These are phyloP conservation scores for Sylvia atricapilla DNA, from an alignment of 2,113 vertebrate species.

Conservation along the genomic window DNA sequence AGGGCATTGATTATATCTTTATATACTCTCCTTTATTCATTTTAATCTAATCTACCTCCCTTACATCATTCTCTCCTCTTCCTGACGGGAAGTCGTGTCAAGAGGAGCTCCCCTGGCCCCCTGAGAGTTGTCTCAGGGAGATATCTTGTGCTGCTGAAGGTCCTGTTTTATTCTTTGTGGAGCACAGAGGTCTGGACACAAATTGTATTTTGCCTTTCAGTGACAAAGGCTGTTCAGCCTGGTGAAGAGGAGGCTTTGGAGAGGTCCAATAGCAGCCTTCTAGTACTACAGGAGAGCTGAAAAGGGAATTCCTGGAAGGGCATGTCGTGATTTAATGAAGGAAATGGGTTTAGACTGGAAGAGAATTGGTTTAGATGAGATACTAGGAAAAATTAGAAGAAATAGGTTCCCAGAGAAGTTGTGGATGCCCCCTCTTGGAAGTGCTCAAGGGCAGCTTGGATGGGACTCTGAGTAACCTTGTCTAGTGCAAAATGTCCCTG, in stretches of 20 bases:
- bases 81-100: background rate
- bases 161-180: background rate
- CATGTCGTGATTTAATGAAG: background rate
- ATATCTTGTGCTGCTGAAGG: background rate
- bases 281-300: background rate
- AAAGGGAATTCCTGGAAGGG: background rate
- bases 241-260: background rate
- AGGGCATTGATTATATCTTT: background rate
- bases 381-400: background rate
- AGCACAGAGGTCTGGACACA: background rate
- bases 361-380: background rate
- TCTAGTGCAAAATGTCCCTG: background rate
- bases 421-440: background rate
- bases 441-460: background rate
- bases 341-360: background rate
- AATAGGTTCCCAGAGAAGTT: background rate
- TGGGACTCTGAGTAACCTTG: background rate
- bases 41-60: conserved; percentile 50
- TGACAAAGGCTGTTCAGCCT: background rate
- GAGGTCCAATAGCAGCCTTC: background rate
- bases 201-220: background rate
- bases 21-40: background rate
- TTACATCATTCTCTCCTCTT: conserved; percentile 39
- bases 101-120: background rate
- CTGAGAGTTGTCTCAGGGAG: background rate